phyloP scores from a whole-genome alignment of 2,888 invertebrate species.

The Trissolcus brochymenae region DNA sequence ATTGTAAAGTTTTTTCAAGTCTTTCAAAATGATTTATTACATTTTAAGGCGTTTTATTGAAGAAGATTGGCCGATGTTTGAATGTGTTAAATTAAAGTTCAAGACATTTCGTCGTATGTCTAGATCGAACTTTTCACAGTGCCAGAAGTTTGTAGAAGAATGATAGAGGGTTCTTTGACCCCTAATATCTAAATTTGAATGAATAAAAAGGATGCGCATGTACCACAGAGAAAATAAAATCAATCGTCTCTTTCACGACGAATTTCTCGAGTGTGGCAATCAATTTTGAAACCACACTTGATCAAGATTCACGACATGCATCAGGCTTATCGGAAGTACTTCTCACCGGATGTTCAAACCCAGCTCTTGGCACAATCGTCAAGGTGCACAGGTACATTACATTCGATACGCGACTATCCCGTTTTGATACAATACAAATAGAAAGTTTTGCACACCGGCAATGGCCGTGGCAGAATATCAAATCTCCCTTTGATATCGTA shows the following conservation, averaged over 20 bases:
- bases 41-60: too few species aligned
- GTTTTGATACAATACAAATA: slow-evolving; percentile 52
- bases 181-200: slow-evolving; percentile 5
- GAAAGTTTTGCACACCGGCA: slow-evolving; percentile 45
- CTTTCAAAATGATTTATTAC: too few species aligned
- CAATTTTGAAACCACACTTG: slow-evolving; percentile 64
- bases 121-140: too few species aligned
- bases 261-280: slow-evolving; percentile 60
- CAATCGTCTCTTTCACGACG: slow-evolving; percentile 34
- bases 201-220: slow-evolving; percentile 1
- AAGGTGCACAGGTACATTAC: slow-evolving; percentile 41
- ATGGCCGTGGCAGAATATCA: slow-evolving; percentile 29
- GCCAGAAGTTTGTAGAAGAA: too few species aligned
- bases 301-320: slow-evolving; percentile 65
- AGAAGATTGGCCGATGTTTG: too few species aligned
- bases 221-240: slow-evolving; percentile 22
- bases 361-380: slow-evolving; percentile 48
- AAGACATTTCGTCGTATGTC: too few species aligned
- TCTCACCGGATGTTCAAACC: slow-evolving; percentile 49
- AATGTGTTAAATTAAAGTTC: too few species aligned
- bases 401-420: slow-evolving; percentile 48
- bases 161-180: neutral
- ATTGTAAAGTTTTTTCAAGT: too few species aligned
- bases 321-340: slow-evolving; percentile 55
- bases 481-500: slow-evolving; percentile 33